Evolutionary conservation across 2,888 invertebrate genomes (phyloP).

Genomic region (Heliconius hortense): DNA sequence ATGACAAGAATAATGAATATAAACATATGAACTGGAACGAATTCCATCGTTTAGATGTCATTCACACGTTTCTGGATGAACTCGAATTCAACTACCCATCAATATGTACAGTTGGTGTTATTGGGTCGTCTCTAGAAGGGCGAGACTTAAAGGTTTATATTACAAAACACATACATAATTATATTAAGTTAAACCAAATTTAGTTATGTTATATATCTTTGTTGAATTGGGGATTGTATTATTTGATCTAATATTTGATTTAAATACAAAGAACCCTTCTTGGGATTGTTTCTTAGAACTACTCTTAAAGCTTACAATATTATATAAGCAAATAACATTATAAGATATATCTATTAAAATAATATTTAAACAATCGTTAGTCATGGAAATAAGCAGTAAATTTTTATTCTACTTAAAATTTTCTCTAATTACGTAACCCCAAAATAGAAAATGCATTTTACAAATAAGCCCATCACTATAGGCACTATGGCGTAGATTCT

Average conservation of each 20-base stretch:
- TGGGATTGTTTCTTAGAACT: not conserved
- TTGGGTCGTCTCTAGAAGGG: conserved; percentile 67
- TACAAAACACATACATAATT: not conserved
- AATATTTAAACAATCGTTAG: too few relatives aligned
- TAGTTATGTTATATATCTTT: not conserved
- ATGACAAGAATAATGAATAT: conserved; percentile 27
- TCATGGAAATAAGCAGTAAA: too few relatives aligned
- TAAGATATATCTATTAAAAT: too few relatives aligned
- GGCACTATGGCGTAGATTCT: too few relatives aligned
- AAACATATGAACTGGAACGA: conserved; percentile 62
- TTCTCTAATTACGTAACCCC: too few relatives aligned
- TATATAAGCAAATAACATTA: not conserved
- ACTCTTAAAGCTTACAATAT: not conserved
- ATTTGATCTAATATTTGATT: not conserved
- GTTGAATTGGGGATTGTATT: not conserved
- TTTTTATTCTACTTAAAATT: too few relatives aligned
- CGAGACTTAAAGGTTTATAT: conserved; percentile 61
- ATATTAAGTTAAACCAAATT: conserved; percentile 18
- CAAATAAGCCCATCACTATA: too few relatives aligned
- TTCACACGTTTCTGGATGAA: conserved; percentile 64
- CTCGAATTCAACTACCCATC: conserved; percentile 65
- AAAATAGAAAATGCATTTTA: too few relatives aligned
- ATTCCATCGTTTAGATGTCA: conserved; percentile 63
- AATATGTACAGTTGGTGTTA: conserved; percentile 62
- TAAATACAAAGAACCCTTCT: not conserved